Conservation (phyloP, 92 coral and sea anemone species). For the Ricordea florida region DNA sequence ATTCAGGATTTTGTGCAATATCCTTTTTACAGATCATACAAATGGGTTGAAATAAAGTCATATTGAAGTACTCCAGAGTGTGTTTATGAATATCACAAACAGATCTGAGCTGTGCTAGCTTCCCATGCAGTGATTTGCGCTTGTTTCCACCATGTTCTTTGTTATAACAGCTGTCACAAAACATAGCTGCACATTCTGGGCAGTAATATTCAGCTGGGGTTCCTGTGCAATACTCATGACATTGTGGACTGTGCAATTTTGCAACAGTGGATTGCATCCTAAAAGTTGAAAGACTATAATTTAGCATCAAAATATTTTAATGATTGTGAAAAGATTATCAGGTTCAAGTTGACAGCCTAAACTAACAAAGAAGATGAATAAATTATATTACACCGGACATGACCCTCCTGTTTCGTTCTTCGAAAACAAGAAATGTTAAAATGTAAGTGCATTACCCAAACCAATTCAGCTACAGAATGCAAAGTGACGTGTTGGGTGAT, state of each 20-base stretch:
- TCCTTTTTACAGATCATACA: slow-evolving; percentile 74
- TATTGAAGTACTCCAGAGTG: slow-evolving; percentile 84
- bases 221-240: slow-evolving; percentile 87
- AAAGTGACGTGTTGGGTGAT: no score
- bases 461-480: no score
- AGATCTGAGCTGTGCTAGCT: slow-evolving; percentile 62
- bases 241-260: slow-evolving; percentile 8
- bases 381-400: no score
- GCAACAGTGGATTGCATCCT: slow-evolving; percentile 17
- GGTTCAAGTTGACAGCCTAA: no score
- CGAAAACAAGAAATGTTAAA: no score
- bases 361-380: no score
- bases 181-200: slow-evolving; percentile 92
- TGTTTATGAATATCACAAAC: slow-evolving; percentile 80
- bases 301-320: no score
- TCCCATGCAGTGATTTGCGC: slow-evolving; percentile 81
- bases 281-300: no score
- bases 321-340: no score
- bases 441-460: no score
- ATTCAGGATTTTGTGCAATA: slow-evolving; percentile 15
- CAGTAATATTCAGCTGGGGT: slow-evolving; percentile 82
- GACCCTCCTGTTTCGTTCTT: no score
- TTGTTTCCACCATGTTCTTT: slow-evolving; percentile 82
- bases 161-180: slow-evolving; percentile 83
- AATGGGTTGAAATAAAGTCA: slow-evolving; percentile 63